These are phyloP conservation scores for Ridgeia piscesae DNA, from an alignment of 1,140 invertebrate genomes.

Conservation along the genomic window DNA sequence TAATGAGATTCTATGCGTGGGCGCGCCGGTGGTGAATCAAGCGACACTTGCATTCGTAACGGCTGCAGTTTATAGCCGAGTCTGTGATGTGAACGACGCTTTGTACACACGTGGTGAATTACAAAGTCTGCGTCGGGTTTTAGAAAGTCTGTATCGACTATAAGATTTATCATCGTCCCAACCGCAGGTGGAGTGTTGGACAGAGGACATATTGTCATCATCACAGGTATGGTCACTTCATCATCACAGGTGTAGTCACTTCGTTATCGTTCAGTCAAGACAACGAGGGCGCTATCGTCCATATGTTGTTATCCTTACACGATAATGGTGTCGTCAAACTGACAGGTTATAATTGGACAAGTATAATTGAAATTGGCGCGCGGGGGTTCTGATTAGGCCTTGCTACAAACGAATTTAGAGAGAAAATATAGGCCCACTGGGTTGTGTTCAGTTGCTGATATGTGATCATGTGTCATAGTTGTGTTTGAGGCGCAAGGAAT, in stretches of 20 bases:
- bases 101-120: background rate
- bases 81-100: background rate
- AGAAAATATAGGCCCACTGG: too few species aligned
- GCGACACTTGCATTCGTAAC: background rate
- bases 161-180: background rate
- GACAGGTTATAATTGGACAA: background rate
- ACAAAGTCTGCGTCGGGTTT: background rate
- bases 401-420: background rate
- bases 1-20: background rate
- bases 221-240: background rate
- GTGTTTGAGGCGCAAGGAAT: background rate
- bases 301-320: background rate
- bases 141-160: background rate
- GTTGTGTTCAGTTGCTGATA: too few species aligned
- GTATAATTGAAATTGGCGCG: background rate
- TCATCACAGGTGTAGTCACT: too few species aligned
- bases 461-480: background rate
- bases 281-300: background rate
- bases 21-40: background rate
- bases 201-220: background rate
- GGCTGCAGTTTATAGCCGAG: background rate
- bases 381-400: background rate
- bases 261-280: background rate
- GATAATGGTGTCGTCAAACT: background rate
- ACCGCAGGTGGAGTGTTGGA: background rate